Evolutionary conservation across 2,888 invertebrate genomes (phyloP).

Genomic region (Cheilosia variabilis): DNA sequence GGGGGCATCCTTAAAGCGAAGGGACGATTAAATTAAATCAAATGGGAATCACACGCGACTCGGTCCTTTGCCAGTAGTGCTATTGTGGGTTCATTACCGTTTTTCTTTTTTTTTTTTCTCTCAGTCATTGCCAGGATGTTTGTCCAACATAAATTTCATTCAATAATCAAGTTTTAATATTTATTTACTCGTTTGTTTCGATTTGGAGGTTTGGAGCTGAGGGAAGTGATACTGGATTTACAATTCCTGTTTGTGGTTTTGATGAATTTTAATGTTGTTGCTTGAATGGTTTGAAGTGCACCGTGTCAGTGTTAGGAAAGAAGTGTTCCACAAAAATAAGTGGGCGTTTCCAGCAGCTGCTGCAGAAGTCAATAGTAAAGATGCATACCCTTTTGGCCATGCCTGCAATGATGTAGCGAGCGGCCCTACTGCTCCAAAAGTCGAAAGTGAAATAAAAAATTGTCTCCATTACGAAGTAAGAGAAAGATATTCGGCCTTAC

Average conservation of each 20-base stretch:
- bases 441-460: too few relatives aligned
- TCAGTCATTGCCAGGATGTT: background rate
- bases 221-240: background rate
- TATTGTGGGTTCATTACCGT: slow-evolving; percentile 29
- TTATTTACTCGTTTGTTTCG: slow-evolving; percentile 12
- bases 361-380: too few relatives aligned
- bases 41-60: slow-evolving; percentile 50
- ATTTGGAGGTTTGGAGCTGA: background rate
- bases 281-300: too few relatives aligned
- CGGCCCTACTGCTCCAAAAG: too few relatives aligned
- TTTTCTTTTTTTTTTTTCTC: background rate
- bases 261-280: too few relatives aligned
- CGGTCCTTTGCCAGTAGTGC: background rate
- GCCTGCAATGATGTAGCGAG: too few relatives aligned
- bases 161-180: slow-evolving; percentile 36
- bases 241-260: background rate
- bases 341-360: too few relatives aligned
- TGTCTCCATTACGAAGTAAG: too few relatives aligned
- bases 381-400: too few relatives aligned
- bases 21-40: slow-evolving; percentile 53
- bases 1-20: slow-evolving; percentile 26
- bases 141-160: slow-evolving; percentile 33
- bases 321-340: too few relatives aligned
- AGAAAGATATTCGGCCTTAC: too few relatives aligned
- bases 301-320: too few relatives aligned